Conservation (phyloP, 2,797 vertebrate species). For the Clamator glandarius region DNA sequence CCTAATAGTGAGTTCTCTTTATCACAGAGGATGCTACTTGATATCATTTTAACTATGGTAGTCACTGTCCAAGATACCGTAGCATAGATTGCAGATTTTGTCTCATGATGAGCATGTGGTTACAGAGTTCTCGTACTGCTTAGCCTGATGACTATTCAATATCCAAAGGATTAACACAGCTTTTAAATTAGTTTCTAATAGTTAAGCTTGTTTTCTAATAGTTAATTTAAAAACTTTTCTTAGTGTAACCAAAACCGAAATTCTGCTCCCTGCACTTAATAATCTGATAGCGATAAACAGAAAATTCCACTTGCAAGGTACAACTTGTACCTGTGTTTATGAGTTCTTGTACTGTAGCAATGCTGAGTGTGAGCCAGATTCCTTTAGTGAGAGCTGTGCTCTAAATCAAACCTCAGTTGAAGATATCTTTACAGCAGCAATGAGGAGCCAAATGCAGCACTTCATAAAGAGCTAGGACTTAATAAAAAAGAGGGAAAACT, state of each 20-base stretch:
- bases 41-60: not conserved
- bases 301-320: not conserved
- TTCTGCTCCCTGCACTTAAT: not conserved
- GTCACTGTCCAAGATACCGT: not conserved
- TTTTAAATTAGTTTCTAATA: not conserved
- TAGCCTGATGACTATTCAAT: not conserved
- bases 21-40: too few species aligned
- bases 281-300: not conserved
- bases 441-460: conserved; percentile 3
- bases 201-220: not conserved
- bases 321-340: not conserved
- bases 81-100: not conserved
- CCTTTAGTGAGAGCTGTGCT: not conserved
- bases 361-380: not conserved
- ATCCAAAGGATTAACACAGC: not conserved
- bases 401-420: conserved; percentile 5
- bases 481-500: not conserved
- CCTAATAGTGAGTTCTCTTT: not conserved
- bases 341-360: not conserved
- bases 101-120: not conserved
- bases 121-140: not conserved
- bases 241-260: not conserved
- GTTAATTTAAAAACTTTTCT: not conserved
- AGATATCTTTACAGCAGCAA: not conserved
- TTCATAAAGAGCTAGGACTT: conserved; percentile 13